These are phyloP conservation scores for Carassius auratus DNA, from an alignment of 2,113 vertebrate species.

Conservation along the genomic window DNA sequence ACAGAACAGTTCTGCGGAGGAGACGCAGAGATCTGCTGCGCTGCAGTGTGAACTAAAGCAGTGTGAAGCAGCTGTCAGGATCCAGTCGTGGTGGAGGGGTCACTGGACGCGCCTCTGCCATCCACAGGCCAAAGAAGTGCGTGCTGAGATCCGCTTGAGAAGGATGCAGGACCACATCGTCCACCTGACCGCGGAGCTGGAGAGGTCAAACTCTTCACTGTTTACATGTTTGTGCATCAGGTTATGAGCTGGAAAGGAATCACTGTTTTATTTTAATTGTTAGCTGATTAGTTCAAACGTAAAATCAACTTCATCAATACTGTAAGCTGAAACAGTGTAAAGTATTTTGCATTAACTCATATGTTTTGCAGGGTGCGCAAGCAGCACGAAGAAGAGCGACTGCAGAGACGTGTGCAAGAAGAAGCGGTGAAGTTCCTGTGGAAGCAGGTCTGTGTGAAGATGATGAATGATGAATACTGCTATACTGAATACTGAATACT, in stretches of 20 bases:
- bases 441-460: slow-evolving; percentile 83
- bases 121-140: slow-evolving; percentile 82
- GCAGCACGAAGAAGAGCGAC: slow-evolving; percentile 87
- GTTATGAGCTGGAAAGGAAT: not conserved
- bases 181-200: slow-evolving; percentile 82
- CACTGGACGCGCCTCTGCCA: slow-evolving; percentile 80
- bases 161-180: slow-evolving; percentile 96
- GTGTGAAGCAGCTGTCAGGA: slow-evolving; percentile 82
- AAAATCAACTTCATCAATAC: not conserved
- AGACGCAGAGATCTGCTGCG: not conserved
- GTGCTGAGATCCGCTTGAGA: slow-evolving; percentile 87
- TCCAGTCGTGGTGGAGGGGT: slow-evolving; percentile 93
- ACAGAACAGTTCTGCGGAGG: not conserved
- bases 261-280: slow-evolving; percentile 21
- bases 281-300: not conserved
- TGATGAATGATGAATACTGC: not conserved
- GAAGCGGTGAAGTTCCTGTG: slow-evolving; percentile 92
- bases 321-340: not conserved
- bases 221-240: not conserved
- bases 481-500: too few relatives aligned
- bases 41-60: slow-evolving; percentile 5
- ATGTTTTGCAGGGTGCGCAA: slow-evolving; percentile 79
- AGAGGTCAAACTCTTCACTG: slow-evolving; percentile 70
- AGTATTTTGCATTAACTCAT: not conserved
- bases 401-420: slow-evolving; percentile 89